Evolutionary conservation across 2,113 vertebrate species (phyloP), one percentile per base, ranked within the genome.

Genomic region (Astur gentilis): DNA sequence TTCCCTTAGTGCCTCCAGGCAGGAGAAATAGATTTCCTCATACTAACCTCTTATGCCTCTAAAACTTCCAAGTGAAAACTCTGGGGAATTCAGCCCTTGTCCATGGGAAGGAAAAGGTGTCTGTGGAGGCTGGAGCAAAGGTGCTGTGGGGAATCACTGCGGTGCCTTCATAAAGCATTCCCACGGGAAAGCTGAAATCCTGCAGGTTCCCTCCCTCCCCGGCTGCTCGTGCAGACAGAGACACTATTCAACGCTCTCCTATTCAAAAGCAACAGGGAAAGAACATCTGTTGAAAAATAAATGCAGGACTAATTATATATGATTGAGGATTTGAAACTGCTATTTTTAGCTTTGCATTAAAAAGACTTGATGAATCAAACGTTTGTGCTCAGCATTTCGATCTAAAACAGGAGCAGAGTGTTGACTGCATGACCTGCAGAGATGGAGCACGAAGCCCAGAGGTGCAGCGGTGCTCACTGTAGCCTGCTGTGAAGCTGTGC

Each of bases 281-380:
- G 58, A 97, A 93, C 95, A 97, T 62, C 97, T 97, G 97, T 15
- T 81, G 80, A 54, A 83, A 93, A 86, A 91, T 32, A 92, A 96
- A 93, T 4, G 90, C 88, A 6, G 52, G 67, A n/a, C 94, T 97
- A 92, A 96, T 96, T 91, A 95, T 50, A 15, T 6, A 2, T 31
- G 94, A 95, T 71, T 90, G 95, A 72, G 86, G 71, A 29, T 40
- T 72, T 44, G 15, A 79, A 67, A 22, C 4, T 5, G 87, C 93
- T 95, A 57, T 78, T 96, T 97, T 96, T 79, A 88, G 70, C 60
- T 36, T 10, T 0, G 38, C 70, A 32, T 77, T 58, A 57, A 16
- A 67, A 83, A 72, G 84, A 42, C 23, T 21, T 3, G 93, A 77
- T 83, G 95, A 79, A 60, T 54, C 38, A 32, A 67, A 86, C 36